Percentiles rank a stretch among this genome's conserved stretches.
Conservation (phyloP, 2,797 vertebrate genomes). For the Euphonia xanthogaster region DNA sequence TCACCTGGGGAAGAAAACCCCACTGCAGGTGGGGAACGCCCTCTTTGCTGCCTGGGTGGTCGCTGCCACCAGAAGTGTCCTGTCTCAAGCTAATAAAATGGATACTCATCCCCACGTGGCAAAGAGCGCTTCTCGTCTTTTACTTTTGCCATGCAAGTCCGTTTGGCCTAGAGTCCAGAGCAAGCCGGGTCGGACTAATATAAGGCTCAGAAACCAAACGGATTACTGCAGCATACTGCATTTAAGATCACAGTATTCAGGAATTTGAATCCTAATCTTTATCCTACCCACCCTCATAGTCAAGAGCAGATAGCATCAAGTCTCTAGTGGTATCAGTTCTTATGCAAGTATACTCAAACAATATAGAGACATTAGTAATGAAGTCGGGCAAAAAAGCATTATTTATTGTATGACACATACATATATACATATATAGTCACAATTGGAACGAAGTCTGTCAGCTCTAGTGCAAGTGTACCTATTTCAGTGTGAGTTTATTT, state of each 20-base stretch:
- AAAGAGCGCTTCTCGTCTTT: no score
- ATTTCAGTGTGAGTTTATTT: background rate
- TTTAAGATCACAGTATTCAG: background rate
- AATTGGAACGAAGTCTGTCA: background rate
- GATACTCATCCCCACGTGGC: no score
- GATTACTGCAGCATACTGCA: no score
- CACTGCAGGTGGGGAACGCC: no score
- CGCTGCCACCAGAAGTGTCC: no score
- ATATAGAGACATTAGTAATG: background rate
- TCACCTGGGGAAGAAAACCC: no score
- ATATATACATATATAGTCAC: background rate
- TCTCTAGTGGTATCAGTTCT: background rate
- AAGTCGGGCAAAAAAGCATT: background rate
- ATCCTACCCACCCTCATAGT: background rate
- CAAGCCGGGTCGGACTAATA: no score
- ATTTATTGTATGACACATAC: background rate
- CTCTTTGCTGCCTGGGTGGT: no score
- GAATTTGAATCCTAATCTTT: background rate
- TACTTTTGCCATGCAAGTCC: no score
- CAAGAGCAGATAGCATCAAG: background rate
- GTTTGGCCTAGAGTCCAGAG: no score
- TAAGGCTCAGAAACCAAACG: no score
- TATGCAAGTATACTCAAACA: background rate
- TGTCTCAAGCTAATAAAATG: no score
- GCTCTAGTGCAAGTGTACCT: background rate